These are phyloP conservation scores for Diadophis punctatus DNA, from an alignment of 2,113 vertebrate genomes.

Conservation along the genomic window DNA sequence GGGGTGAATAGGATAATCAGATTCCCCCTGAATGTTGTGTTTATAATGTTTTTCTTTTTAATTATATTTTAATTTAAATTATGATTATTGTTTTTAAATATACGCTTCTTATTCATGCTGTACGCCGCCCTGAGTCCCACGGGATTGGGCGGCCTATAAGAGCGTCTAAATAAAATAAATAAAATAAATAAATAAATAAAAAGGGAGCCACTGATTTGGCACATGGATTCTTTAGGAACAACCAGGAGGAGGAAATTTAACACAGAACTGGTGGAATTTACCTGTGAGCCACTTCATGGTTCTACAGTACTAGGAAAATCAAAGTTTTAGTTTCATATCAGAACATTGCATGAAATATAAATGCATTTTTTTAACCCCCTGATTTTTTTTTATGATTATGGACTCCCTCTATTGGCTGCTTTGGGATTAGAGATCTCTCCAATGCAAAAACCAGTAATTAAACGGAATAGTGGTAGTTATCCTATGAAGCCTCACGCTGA, in stretches of 20 bases:
- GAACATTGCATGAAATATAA: background rate
- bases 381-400: background rate
- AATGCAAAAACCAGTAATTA: background rate
- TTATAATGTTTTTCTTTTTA: too few relatives aligned
- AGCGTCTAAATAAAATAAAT: too few relatives aligned
- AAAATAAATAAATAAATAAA: too few relatives aligned
- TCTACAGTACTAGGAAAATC: background rate
- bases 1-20: too few relatives aligned
- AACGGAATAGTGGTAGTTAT: background rate
- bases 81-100: too few relatives aligned
- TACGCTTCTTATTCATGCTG: too few relatives aligned
- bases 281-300: background rate
- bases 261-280: background rate
- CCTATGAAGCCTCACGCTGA: background rate
- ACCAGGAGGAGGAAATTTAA: background rate
- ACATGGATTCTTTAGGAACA: background rate
- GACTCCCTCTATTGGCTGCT: background rate
- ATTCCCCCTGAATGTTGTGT: too few relatives aligned
- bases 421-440: background rate
- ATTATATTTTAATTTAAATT: too few relatives aligned
- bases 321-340: background rate
- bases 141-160: too few relatives aligned
- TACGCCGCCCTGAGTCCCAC: too few relatives aligned
- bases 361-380: background rate
- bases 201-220: slow-evolving; percentile 1